A percentile compares a stretch with the other conserved stretches of the same genome.
These are phyloP conservation scores for Nothobranchius furzeri DNA, from an alignment of 2,113 vertebrate genomes.

Conservation along the genomic window DNA sequence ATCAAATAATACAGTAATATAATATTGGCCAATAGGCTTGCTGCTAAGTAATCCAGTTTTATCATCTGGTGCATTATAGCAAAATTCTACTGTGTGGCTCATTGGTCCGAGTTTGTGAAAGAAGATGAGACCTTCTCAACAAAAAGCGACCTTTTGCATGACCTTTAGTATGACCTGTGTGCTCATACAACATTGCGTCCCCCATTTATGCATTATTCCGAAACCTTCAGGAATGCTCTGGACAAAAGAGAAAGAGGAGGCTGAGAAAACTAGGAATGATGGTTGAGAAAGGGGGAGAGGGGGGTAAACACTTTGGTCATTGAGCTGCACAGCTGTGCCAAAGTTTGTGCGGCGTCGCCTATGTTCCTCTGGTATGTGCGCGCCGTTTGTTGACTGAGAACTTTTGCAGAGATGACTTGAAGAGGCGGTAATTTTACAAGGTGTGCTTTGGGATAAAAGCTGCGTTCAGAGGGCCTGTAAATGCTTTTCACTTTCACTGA, in stretches of 20 bases:
- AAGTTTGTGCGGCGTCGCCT: slow-evolving; percentile 16
- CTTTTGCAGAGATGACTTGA: slow-evolving; percentile 47
- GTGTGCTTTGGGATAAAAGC: slow-evolving; percentile 64
- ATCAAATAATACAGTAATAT: too few relatives aligned
- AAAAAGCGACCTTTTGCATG: slow-evolving; percentile 27
- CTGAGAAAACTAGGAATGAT: slow-evolving; percentile 48
- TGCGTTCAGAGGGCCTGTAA: slow-evolving; percentile 48
- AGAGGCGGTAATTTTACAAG: slow-evolving; percentile 68
- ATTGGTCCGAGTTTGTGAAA: slow-evolving; percentile 22
- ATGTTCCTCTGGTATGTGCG: slow-evolving; percentile 38
- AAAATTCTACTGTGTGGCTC: neutral
- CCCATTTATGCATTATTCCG: slow-evolving; percentile 36
- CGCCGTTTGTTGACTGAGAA: slow-evolving; percentile 49
- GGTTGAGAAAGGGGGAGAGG: slow-evolving; percentile 36
- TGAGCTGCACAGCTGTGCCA: slow-evolving; percentile 73
- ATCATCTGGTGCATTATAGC: neutral
- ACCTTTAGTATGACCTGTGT: slow-evolving; percentile 20
- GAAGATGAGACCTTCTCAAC: slow-evolving; percentile 2
- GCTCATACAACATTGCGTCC: slow-evolving; percentile 27
- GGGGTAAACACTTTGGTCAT: slow-evolving; percentile 64
- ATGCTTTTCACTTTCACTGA: slow-evolving; percentile 37
- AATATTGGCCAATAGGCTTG: too few relatives aligned
- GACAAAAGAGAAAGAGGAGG: slow-evolving; percentile 51
- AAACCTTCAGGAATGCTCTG: slow-evolving; percentile 48
- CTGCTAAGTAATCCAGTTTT: neutral